Evolutionary conservation across 2,888 invertebrate genomes (phyloP).

Genomic region (Drosophila fulvimacula): DNA sequence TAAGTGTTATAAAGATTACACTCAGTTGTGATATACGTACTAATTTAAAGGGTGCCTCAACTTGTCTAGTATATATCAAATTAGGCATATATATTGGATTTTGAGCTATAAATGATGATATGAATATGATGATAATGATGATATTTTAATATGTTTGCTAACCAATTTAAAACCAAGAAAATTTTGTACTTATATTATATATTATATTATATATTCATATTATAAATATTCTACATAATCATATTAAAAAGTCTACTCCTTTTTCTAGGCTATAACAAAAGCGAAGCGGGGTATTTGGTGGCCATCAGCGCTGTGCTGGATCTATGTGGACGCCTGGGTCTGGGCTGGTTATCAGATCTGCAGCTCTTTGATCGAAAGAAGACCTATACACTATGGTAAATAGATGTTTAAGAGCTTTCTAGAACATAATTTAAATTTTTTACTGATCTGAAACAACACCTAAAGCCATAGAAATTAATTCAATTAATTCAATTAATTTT

Average conservation of each 20-base stretch:
- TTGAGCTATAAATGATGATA: too few relatives aligned
- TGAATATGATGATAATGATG: too few relatives aligned
- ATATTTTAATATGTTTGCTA: too few relatives aligned
- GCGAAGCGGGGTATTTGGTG: constrained; percentile 88
- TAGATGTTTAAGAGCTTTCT: not conserved
- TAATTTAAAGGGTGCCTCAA: not conserved
- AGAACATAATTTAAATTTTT: not conserved
- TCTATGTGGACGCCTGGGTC: constrained; percentile 89
- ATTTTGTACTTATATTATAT: too few relatives aligned
- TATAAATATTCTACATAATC: too few relatives aligned
- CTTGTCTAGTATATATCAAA: not conserved
- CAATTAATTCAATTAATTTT: not conserved
- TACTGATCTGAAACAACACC: not conserved
- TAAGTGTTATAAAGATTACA: too few relatives aligned
- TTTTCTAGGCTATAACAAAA: constrained; percentile 83
- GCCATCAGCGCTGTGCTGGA: constrained; percentile 91
- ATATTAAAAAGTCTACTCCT: not conserved
- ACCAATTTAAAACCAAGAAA: too few relatives aligned
- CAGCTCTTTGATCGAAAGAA: constrained; percentile 90
- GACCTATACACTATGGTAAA: constrained; percentile 89
- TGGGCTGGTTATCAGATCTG: constrained; percentile 90
- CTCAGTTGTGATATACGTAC: too few relatives aligned
- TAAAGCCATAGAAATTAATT: too few relatives aligned
- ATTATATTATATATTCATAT: too few relatives aligned
- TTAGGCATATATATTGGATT: not conserved